Conservation (phyloP, 2,113 vertebrate species). For the Bos taurus region ARS-UCD2.0 NC_037351.1:28952001-28952500, state of each 20-base stretch:
- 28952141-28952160: not conserved
- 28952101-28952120: not conserved
- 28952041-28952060: not conserved
- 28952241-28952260: not conserved
- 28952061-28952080: not conserved
- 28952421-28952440: not conserved
- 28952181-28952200: not conserved
- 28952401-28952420: not conserved
- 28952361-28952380: fast-evolving
- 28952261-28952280: not conserved
- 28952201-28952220: not conserved
- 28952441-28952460: not conserved
- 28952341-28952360: not conserved
- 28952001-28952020: not conserved
- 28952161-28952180: not conserved
- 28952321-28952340: not conserved
- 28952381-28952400: not conserved
- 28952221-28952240: not conserved
- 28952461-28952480: not conserved
- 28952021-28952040: not conserved
- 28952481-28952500: not conserved
- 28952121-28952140: not conserved
- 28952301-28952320: not conserved
- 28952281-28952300: not conserved
- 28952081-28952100: not conserved